Evolutionary conservation across 1,140 invertebrate genomes (phyloP), one percentile per base, ranked within the genome.

Genomic region (Drosophila parvula): DNA sequence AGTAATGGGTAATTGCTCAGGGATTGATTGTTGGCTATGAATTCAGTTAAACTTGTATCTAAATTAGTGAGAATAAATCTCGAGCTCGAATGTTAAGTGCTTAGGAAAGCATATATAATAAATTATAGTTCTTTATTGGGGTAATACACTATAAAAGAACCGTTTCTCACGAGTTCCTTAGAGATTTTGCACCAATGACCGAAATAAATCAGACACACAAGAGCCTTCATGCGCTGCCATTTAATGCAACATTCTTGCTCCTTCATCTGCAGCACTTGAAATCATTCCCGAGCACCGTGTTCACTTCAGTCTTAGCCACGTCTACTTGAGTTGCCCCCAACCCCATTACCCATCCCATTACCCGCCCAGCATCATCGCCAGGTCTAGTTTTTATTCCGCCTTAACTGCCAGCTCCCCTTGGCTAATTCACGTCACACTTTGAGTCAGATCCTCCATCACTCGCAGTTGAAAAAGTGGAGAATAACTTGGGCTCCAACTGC

Each of bases 381-480:
- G 61, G 48, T 76, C 44, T 61, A 48, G 51, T 55, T 78, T 50
- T 50, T 55, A 43, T 55, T 78, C 30, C 51, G 18, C 44, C 68
- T 47, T 57, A 59, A 41, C 56, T 78, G 50, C 61, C 62, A 63
- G 50, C 68, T 48, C 68, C 68, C 68, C 65, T 58, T 70, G 67
- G 79, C 71, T 83, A 88, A 88, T 88, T 73, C 79, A 70, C 71
- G 67, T 78, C 84, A 88, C 79, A 88, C 82, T 86, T 82, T 50
- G 58, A 56, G 64, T 44, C 65, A 76, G 69, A 84, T 86, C 59
- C 63, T 48, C 64, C 65, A 82, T 81, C 78, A 79, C 64, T 62
- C 64, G 78, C 40, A 30, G 67, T 34, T 50, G 63, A 57, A 64
- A 38, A 65, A 63, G 59, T 64, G 50, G 16, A 51, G 48, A 30